A percentile compares a stretch with the other conserved stretches of the same genome.
Conservation (phyloP, 2,888 invertebrate genomes). For the Mycalesis mineus region DNA sequence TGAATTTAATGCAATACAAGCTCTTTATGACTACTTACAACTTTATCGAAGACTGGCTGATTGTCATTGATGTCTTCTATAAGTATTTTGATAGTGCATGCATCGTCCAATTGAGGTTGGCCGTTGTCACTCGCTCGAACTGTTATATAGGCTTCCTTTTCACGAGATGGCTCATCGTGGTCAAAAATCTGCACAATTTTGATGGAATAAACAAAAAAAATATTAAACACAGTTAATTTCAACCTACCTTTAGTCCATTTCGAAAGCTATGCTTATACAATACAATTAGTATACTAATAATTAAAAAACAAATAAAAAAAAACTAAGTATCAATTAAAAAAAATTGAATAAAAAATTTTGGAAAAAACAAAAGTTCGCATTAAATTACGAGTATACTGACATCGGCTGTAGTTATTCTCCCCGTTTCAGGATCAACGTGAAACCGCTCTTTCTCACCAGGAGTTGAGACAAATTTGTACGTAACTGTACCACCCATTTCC, state of each 20-base stretch:
- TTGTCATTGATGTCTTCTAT: conserved; percentile 97
- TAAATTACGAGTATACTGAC: conserved; percentile 69
- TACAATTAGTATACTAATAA: not conserved
- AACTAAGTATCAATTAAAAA: not conserved
- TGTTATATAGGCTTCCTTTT: conserved; percentile 90
- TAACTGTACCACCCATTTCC: conserved; percentile 87
- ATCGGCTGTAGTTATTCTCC: conserved; percentile 85
- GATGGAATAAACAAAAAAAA: conserved; percentile 6
- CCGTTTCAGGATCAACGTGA: conserved; percentile 86
- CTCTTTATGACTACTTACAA: conserved; percentile 76
- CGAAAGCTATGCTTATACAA: conserved; percentile 6
- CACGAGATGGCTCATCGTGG: conserved; percentile 91
- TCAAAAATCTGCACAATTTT: conserved; percentile 82
- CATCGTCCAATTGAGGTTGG: conserved; percentile 91
- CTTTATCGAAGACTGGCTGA: conserved; percentile 87
- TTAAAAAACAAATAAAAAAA: not conserved
- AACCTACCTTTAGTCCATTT: conserved; percentile 28
- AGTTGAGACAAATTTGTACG: conserved; percentile 88
- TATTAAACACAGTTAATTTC: not conserved
- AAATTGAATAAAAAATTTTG: conserved; percentile 9
- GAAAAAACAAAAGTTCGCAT: not conserved
- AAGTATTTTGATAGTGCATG: conserved; percentile 94
- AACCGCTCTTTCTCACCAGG: conserved; percentile 87
- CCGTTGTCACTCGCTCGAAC: conserved; percentile 96
- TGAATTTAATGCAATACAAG: not conserved